These are phyloP conservation scores for Tapera naevia DNA, from an alignment of 2,797 vertebrate species.

Conservation along the genomic window DNA sequence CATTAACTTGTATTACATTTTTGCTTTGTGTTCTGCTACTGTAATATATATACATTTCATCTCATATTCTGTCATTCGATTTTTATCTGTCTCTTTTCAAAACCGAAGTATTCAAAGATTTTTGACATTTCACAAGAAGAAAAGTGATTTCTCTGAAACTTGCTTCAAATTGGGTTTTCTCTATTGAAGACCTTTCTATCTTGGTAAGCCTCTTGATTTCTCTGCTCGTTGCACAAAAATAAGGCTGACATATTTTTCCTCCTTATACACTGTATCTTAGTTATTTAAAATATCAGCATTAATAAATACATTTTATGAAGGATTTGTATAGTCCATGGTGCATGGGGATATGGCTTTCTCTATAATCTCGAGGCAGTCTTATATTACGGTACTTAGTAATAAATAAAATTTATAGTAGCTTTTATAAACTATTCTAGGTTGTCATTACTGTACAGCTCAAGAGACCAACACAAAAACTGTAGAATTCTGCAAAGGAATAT, in stretches of 20 bases:
- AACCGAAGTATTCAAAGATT: neutral
- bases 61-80: neutral
- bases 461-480: neutral
- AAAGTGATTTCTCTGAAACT: neutral
- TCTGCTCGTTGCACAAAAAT: neutral
- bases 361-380: neutral
- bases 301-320: neutral
- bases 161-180: neutral
- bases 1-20: neutral
- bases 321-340: rapidly evolving
- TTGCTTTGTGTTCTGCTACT: neutral
- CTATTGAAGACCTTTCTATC: neutral
- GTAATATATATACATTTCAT: neutral
- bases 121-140: neutral
- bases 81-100: neutral
- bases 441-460: neutral
- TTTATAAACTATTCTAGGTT: neutral
- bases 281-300: neutral
- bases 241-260: neutral
- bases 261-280: neutral
- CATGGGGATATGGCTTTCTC: neutral
- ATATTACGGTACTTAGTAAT: neutral
- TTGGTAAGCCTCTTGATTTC: neutral
- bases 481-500: neutral
- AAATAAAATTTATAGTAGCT: neutral